These are phyloP conservation scores for Takifugu rubripes DNA, from an alignment of 2,797 vertebrate species.

Conservation along the genomic window DNA sequence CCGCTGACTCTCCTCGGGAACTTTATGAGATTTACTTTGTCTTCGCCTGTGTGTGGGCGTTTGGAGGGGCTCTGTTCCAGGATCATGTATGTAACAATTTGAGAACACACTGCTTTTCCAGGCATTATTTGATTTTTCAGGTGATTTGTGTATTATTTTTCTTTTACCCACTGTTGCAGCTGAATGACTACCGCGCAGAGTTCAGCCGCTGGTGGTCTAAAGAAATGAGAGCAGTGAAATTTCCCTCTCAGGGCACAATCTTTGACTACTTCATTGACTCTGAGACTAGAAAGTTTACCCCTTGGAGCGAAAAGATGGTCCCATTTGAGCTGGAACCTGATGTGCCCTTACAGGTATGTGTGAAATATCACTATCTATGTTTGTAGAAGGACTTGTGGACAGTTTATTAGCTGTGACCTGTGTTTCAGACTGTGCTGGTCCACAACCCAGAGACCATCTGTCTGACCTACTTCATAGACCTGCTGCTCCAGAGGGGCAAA, in stretches of 20 bases:
- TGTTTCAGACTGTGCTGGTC: constrained; percentile 68
- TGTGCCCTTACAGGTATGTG: constrained; percentile 68
- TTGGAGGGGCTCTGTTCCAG: constrained; percentile 82
- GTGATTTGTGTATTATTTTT: neutral
- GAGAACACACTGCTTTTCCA: neutral
- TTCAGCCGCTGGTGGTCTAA: constrained; percentile 87
- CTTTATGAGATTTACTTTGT: constrained; percentile 84
- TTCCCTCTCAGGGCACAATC: constrained; percentile 80
- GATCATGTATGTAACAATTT: constrained; percentile 77
- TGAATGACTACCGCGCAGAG: constrained; percentile 81
- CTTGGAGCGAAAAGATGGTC: constrained; percentile 74
- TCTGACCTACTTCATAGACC: constrained; percentile 73
- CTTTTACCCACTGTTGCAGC: constrained; percentile 45
- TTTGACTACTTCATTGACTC: constrained; percentile 87
- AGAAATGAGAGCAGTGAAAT: constrained; percentile 82
- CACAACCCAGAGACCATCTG: constrained; percentile 70
- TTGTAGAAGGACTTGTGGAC: no score
- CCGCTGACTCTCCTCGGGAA: constrained; percentile 80
- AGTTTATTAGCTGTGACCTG: constrained; percentile 3
- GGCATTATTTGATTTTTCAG: neutral
- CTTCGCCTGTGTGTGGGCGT: constrained; percentile 81
- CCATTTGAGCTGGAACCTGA: constrained; percentile 76
- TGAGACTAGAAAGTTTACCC: constrained; percentile 79
- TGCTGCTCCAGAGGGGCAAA: constrained; percentile 74
- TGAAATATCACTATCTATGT: neutral